Evolutionary conservation across 2,113 vertebrate species (phyloP), one percentile per base, ranked within the genome.

Genomic region (Saccopteryx bilineata): DNA sequence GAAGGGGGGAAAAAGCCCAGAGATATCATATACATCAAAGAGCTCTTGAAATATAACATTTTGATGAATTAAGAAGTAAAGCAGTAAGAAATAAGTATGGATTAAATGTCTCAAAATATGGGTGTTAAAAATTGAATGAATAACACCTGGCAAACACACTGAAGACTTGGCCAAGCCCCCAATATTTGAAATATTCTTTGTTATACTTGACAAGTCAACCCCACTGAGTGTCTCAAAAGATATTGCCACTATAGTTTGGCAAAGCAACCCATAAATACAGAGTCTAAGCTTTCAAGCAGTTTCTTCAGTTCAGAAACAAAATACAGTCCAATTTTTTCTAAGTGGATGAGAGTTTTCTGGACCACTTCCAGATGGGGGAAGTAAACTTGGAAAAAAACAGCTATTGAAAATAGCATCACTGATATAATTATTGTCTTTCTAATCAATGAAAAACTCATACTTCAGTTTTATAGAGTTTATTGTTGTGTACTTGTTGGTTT

Each of bases 71-170:
- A 94, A 94, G 94, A 96, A 97, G 95, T 96, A 97, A 97, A 97
- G 93, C 95, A 96, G 91, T 94, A 96, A 97, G 95, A 97, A 97
- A 96, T 97, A 97, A 98, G 95, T 97, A 98, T 98, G 92, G 97
- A 98, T 98, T 97, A 97, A 98, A 96, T 96, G 97, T 98, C 97
- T 96, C 63, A 72, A 97, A 96, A 97, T 97, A 97, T 97, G 80
- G 97, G 83, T 90, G 76, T 97, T 97, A 98, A 98, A 97, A 98
- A 97, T 97, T 97, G 97, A 97, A 97, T 91, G 95, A 97, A 94
- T 80, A 95, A 94, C 80, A 97, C 91, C 89, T 95, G 87, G 96
- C 94, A 97, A 93, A 96, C 71, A 93, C 58, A 96, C 60, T 96
- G 72, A 96, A 39, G 89, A 93, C 87, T 93, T 96, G 95, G 91